A percentile compares a stretch with the other conserved stretches of the same genome.
These are phyloP conservation scores for Falco berigora DNA, from an alignment of 2,797 vertebrate genomes.

Conservation along the genomic window DNA sequence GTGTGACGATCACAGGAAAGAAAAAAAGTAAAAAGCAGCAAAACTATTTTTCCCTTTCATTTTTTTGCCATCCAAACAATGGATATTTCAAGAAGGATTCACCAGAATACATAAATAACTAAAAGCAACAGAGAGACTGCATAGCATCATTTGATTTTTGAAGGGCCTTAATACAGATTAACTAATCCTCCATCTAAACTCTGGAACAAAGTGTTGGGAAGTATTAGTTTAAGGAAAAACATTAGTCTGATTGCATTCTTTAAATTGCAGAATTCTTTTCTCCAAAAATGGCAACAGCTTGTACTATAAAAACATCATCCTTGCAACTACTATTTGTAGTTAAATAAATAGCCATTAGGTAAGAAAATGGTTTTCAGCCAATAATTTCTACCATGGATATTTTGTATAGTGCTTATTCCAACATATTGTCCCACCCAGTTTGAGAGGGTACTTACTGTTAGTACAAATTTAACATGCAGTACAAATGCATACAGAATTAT, in stretches of 20 bases:
- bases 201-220: not conserved
- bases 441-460: not conserved
- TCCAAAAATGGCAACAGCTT: not conserved
- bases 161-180: not conserved
- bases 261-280: not conserved
- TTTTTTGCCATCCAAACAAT: not conserved
- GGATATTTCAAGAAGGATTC: not conserved
- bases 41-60: not conserved
- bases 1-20: not conserved
- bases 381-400: not conserved
- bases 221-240: not conserved
- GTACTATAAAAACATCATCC: not conserved
- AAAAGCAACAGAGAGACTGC: not conserved
- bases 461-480: not conserved
- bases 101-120: not conserved
- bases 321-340: not conserved
- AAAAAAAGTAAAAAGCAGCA: not conserved
- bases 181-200: not conserved
- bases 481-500: not conserved
- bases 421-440: not conserved
- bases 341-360: not conserved
- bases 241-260: not conserved
- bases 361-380: not conserved
- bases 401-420: not conserved
- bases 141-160: not conserved